A percentile compares a stretch with the other conserved stretches of the same genome.
These are phyloP conservation scores for Pithys albifrons DNA, from an alignment of 2,113 vertebrate genomes.

Conservation along the genomic window DNA sequence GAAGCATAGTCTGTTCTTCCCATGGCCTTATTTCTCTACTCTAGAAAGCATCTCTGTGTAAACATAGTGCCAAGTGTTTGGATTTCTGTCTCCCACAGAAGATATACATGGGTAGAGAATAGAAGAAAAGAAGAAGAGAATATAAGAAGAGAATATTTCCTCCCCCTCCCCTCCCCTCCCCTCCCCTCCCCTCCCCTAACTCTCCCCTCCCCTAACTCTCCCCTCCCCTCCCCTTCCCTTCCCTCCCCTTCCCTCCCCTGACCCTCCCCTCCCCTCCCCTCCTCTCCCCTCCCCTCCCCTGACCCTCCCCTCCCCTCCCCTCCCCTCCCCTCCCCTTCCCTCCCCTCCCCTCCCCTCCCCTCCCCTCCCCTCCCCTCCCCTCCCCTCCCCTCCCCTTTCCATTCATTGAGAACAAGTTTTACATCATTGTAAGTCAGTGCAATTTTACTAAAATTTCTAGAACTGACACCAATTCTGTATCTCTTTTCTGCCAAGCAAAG, in stretches of 20 bases:
- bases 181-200: neutral
- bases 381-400: neutral
- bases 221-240: neutral
- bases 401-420: neutral
- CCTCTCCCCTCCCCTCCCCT: too few relatives aligned
- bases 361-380: too few relatives aligned
- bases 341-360: too few relatives aligned
- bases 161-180: neutral
- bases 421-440: fast-evolving
- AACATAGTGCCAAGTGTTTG: neutral
- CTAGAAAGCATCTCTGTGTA: neutral
- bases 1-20: neutral
- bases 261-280: neutral
- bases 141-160: too few relatives aligned
- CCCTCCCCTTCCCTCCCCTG: too few relatives aligned
- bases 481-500: neutral
- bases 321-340: neutral
- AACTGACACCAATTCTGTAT: neutral
- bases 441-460: neutral
- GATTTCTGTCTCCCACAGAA: neutral
- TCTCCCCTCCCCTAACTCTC: neutral
- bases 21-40: neutral
- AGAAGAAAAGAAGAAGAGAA: too few relatives aligned
- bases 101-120: too few relatives aligned
- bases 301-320: too few relatives aligned